A percentile compares a stretch with the other conserved stretches of the same genome.
These are phyloP conservation scores for Nowickia ferox DNA, from an alignment of 2,888 invertebrate genomes.

Conservation along the genomic window DNA sequence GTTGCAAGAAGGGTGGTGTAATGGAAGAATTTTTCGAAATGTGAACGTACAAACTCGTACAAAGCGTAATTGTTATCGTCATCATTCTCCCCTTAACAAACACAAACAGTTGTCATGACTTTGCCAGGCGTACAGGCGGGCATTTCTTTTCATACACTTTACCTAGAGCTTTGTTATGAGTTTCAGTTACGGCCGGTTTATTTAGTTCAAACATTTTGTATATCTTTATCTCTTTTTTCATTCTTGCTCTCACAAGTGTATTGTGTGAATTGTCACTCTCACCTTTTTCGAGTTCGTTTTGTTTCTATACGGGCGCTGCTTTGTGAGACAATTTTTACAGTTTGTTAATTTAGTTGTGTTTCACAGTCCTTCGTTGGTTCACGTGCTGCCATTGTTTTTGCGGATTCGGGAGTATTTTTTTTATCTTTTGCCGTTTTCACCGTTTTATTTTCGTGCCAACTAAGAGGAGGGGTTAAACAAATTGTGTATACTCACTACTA, in stretches of 20 bases:
- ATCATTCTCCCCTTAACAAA: constrained; percentile 24
- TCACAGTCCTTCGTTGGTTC: constrained; percentile 58
- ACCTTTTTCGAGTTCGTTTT: constrained; percentile 41
- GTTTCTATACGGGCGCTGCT: constrained; percentile 63
- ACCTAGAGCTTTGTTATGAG: constrained; percentile 58
- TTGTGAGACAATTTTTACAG: constrained; percentile 66
- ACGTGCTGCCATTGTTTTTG: constrained; percentile 39
- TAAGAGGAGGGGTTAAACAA: constrained; percentile 53
- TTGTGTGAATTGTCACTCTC: constrained; percentile 44
- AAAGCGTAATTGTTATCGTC: constrained; percentile 9
- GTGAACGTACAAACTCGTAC: constrained; percentile 1
- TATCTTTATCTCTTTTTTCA: constrained; percentile 26
- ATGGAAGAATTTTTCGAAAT: constrained; percentile 44
- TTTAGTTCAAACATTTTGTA: constrained; percentile 33
- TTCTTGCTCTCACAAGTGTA: constrained; percentile 22
- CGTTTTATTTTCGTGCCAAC: constrained; percentile 37
- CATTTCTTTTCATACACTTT: constrained; percentile 53
- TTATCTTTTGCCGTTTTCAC: constrained; percentile 33
- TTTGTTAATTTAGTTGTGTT: constrained; percentile 62
- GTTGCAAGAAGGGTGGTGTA: constrained; percentile 38
- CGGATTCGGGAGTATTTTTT: constrained; percentile 55
- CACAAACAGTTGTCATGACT: constrained; percentile 45
- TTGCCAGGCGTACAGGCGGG: constrained; percentile 54
- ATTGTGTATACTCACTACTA: constrained; percentile 56
- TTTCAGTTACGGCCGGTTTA: constrained; percentile 51